Conservation (phyloP, 2,113 vertebrate genomes). For the Oncorhynchus tshawytscha region DNA sequence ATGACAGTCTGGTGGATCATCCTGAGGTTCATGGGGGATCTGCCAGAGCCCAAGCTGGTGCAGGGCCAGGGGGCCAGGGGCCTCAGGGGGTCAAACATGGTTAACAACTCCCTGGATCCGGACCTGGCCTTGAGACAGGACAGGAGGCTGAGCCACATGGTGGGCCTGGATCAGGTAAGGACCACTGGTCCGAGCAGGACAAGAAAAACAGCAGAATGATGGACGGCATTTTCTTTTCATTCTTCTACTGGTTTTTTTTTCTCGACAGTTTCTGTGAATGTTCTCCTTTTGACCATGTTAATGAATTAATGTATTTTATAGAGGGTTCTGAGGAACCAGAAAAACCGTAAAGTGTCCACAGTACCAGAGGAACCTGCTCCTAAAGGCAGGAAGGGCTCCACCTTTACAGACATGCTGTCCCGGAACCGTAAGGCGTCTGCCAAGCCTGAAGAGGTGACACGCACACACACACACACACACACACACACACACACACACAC, state of each 20-base stretch:
- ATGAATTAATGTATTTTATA: conserved; percentile 29
- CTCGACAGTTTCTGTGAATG: background rate
- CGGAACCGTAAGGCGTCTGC: conserved; percentile 61
- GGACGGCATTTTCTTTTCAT: background rate
- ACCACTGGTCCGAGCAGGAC: background rate
- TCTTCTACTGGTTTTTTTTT: background rate
- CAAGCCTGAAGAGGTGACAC: conserved; percentile 30
- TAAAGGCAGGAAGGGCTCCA: conserved; percentile 55
- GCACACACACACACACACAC: no score
- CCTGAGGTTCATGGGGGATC: conserved; percentile 95
- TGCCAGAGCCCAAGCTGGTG: conserved; percentile 82
- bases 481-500: no score
- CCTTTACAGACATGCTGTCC: conserved; percentile 61
- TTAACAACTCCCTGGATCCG: conserved; percentile 47
- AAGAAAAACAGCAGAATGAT: no score
- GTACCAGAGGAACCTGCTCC: conserved; percentile 37
- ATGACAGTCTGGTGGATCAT: conserved; percentile 88
- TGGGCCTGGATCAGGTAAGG: conserved; percentile 71
- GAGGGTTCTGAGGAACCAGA: conserved; percentile 65
- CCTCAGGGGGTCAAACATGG: background rate
- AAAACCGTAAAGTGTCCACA: conserved; percentile 30
- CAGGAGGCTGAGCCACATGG: conserved; percentile 71
- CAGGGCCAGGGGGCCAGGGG: conserved; percentile 37
- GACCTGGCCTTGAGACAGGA: conserved; percentile 63
- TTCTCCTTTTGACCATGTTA: background rate